Evolutionary conservation across 2,113 vertebrate species (phyloP).

Genomic region (Protobothrops mucrosquamatus): DNA sequence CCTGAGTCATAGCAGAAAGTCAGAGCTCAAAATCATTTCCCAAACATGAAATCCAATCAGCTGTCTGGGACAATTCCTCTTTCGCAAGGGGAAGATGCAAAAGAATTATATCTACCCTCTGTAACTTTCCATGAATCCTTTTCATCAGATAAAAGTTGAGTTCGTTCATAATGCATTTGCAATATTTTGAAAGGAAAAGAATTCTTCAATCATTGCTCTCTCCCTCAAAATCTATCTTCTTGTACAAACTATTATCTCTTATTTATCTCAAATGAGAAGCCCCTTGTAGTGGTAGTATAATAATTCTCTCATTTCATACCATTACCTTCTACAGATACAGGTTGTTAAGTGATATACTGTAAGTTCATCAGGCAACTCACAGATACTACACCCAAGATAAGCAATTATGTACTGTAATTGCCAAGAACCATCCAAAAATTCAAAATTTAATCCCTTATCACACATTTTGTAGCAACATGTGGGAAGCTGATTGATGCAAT

Average conservation of each 20-base stretch:
- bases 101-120: background rate
- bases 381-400: constrained; percentile 4
- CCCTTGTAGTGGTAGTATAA: background rate
- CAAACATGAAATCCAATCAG: background rate
- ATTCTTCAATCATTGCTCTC: background rate
- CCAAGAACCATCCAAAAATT: background rate
- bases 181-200: background rate
- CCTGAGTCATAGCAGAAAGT: background rate
- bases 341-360: background rate
- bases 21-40: background rate
- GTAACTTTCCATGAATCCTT: background rate
- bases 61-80: background rate
- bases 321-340: background rate
- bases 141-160: background rate
- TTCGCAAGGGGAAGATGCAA: background rate
- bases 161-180: background rate
- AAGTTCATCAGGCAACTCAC: background rate
- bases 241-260: background rate
- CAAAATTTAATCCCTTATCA: background rate
- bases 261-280: background rate
- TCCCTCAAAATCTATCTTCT: background rate
- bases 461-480: background rate
- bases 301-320: background rate
- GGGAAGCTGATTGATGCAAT: background rate
- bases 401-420: background rate